A percentile compares a stretch with the other conserved stretches of the same genome.
Conservation (phyloP, 2,113 vertebrate species). For the Panthera tigris region DNA sequence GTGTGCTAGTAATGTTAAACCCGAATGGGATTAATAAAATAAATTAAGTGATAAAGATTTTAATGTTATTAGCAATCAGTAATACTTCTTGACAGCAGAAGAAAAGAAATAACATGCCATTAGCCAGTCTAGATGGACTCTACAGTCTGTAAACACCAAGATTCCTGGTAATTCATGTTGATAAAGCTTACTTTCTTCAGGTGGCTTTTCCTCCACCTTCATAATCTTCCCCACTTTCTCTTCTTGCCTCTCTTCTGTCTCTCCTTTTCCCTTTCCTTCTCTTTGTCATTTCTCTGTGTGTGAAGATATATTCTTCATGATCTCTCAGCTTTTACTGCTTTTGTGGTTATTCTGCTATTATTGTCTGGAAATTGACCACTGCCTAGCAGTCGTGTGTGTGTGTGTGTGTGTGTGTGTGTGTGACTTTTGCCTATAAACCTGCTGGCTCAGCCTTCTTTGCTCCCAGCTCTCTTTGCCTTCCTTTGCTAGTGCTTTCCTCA, state of each 20-base stretch:
- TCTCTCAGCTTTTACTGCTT: not conserved
- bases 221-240: not conserved
- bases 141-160: slow-evolving; percentile 58
- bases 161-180: slow-evolving; percentile 70
- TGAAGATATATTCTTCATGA: not conserved
- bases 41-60: slow-evolving; percentile 84
- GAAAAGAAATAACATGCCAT: slow-evolving; percentile 76
- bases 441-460: slow-evolving; percentile 27
- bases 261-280: not conserved
- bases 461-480: not conserved
- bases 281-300: not conserved
- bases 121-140: slow-evolving; percentile 63
- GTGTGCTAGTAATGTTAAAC: slow-evolving; percentile 78
- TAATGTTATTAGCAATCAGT: slow-evolving; percentile 81
- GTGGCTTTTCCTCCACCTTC: not conserved
- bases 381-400: not conserved
- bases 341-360: not conserved
- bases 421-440: slow-evolving; percentile 10
- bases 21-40: slow-evolving; percentile 83
- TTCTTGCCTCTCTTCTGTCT: not conserved
- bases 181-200: slow-evolving; percentile 69
- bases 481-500: slow-evolving; percentile 18
- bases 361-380: slow-evolving; percentile 61
- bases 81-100: slow-evolving; percentile 77
- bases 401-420: no score